Conservation (phyloP, 1,140 invertebrate genomes). For the Samia ricini region DNA sequence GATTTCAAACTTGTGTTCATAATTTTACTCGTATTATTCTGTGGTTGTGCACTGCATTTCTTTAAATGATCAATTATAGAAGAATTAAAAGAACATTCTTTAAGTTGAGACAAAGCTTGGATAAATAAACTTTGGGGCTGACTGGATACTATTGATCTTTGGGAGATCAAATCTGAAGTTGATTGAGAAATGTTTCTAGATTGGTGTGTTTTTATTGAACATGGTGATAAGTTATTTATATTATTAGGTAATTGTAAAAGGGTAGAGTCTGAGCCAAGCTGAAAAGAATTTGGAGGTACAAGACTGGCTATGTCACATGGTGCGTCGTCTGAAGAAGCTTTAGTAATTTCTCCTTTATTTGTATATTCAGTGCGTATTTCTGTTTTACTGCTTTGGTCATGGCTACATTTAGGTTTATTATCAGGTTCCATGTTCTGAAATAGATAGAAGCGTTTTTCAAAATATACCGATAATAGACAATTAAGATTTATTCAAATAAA, state of each 20-base stretch:
- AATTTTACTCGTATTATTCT: neutral
- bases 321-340: neutral
- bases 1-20: constrained; percentile 15
- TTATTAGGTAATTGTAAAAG: neutral
- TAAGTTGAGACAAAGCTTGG: constrained; percentile 53
- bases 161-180: constrained; percentile 26
- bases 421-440: constrained; percentile 5
- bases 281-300: neutral
- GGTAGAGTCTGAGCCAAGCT: neutral
- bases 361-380: neutral
- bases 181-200: neutral
- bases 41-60: neutral
- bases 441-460: neutral
- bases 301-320: neutral
- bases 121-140: constrained; percentile 45
- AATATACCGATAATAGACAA: no score
- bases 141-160: constrained; percentile 14
- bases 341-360: neutral
- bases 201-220: no score
- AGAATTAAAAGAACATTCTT: constrained; percentile 37
- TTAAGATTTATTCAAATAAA: no score
- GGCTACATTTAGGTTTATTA: constrained; percentile 4
- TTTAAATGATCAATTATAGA: constrained; percentile 14
- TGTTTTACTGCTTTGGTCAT: neutral
- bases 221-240: neutral